phyloP scores from a whole-genome alignment of 2,888 invertebrate genomes.

The Panopea generosa region DNA sequence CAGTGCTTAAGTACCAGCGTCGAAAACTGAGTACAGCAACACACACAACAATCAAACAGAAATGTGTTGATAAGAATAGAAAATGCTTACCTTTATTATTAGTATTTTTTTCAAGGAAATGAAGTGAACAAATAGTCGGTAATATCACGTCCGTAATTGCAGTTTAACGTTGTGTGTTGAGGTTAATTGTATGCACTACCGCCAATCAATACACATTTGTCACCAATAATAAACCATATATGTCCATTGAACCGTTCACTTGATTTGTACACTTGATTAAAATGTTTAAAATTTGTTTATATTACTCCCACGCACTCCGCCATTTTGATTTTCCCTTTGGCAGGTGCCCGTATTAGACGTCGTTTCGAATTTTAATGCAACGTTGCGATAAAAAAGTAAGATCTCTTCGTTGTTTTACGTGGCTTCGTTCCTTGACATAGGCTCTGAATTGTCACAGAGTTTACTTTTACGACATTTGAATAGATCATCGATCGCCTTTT shows the following conservation, averaged over 20 bases:
- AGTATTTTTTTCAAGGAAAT: too few species aligned
- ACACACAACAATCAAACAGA: too few species aligned
- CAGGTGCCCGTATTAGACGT: conserved; percentile 47
- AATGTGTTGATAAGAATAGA: too few species aligned
- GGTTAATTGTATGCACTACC: not conserved
- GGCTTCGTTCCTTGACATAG: not conserved
- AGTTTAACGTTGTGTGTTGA: too few species aligned
- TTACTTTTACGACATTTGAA: conserved; percentile 8
- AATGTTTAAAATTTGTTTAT: conserved; percentile 50
- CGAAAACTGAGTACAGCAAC: too few species aligned
- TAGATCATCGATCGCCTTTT: conserved; percentile 43
- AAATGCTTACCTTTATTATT: too few species aligned
- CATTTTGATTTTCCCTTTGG: conserved; percentile 49
- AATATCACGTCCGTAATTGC: too few species aligned
- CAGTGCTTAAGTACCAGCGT: not conserved
- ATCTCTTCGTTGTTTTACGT: not conserved
- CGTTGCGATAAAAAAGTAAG: not conserved
- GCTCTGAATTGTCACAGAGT: not conserved
- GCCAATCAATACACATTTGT: not conserved
- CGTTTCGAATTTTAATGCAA: conserved; percentile 17
- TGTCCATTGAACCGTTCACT: conserved; percentile 34
- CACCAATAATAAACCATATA: not conserved
- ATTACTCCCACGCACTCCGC: conserved; percentile 57
- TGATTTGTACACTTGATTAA: conserved; percentile 27
- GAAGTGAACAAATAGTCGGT: too few species aligned